Base-by-base conservation (phyloP, 2,888 invertebrate genomes). In the Leuctra nigra region DNA sequence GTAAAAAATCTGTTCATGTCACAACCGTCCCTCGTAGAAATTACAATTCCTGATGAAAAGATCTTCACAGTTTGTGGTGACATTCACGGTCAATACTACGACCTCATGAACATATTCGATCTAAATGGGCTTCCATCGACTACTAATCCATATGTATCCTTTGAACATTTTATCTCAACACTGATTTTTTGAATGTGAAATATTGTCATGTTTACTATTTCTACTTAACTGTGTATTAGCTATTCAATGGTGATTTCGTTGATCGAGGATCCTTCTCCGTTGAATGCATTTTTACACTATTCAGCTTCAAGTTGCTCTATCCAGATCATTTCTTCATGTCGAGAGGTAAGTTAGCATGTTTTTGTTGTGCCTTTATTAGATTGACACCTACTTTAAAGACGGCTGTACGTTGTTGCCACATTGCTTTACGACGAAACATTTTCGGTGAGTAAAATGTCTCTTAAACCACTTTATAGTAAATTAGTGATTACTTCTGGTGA, bases 211-310 rank as follows among this genome's bases (percentile, higher is more conserved):
- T 22, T 14, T 18, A 35, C 39, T 22, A 24, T 25, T 39, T 53
- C 41, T 41, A 20, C 33, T 53, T 24, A 41, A 53, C 55, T 52
- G 56, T 58, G 54, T 48, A 13, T 23, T 66, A 86, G 83, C 76
- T 99, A 64, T 99, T 99, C 74, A 99, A 99, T 73, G 98, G 98
- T 59, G 99, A 99, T 76, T 99, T 99, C 73, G 99, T 99, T 16
- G 99, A 99, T 74, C 79, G 99, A 74, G 99, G 99, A 13, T 97
- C 98, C 0, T 99, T 99, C 73, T 97, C 97, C 33, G 97, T 99
- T 25, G 99, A 99, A 76, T 98, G 98, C 71, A 99, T 99, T 69
- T 95, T 99, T 70, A 91, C 91, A 7, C 76, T 99, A 62, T 95
- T 99, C 72, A 92, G 95, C 61, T 98, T 92, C 75, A 99, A 99